Percentiles rank a stretch among this genome's conserved stretches.
Conservation (phyloP, 2,888 invertebrate species). For the Himalopsyche tibetana region DNA sequence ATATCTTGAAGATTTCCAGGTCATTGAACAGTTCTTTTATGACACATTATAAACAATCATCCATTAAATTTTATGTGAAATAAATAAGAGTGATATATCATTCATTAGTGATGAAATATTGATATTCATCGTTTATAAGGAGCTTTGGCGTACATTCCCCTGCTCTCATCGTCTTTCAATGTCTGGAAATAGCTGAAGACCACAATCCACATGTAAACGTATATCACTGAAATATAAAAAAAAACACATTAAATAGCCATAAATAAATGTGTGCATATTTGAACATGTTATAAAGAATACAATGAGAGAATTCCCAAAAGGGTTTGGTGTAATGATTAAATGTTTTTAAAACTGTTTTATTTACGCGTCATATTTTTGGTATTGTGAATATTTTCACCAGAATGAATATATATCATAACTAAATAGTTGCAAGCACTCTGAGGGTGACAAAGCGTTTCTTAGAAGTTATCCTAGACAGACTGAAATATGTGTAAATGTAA, state of each 20-base stretch:
- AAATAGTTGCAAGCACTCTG: no score
- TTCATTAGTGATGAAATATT: not conserved
- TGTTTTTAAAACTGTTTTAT: no score
- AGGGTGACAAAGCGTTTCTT: no score
- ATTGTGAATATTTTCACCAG: no score
- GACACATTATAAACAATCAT: not conserved
- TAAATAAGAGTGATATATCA: constrained; percentile 12
- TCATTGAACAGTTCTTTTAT: not conserved
- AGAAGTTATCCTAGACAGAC: no score
- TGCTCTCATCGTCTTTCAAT: constrained; percentile 82
- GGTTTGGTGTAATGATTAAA: no score
- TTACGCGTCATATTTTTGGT: no score
- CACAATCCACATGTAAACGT: constrained; percentile 89
- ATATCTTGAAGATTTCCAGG: constrained; percentile 48
- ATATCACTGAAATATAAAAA: constrained; percentile 80
- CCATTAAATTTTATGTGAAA: not conserved
- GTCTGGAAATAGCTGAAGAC: constrained; percentile 89
- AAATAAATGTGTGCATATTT: not conserved
- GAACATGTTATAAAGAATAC: not conserved
- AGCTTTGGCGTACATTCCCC: constrained; percentile 85
- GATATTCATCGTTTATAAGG: constrained; percentile 74
- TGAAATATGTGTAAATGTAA: no score
- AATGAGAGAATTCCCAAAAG: not conserved
- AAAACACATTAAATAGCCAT: constrained; percentile 15
- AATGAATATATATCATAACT: no score